These are phyloP conservation scores for Scophthalmus maximus DNA, from an alignment of 2,113 vertebrate species.

Conservation along the genomic window DNA sequence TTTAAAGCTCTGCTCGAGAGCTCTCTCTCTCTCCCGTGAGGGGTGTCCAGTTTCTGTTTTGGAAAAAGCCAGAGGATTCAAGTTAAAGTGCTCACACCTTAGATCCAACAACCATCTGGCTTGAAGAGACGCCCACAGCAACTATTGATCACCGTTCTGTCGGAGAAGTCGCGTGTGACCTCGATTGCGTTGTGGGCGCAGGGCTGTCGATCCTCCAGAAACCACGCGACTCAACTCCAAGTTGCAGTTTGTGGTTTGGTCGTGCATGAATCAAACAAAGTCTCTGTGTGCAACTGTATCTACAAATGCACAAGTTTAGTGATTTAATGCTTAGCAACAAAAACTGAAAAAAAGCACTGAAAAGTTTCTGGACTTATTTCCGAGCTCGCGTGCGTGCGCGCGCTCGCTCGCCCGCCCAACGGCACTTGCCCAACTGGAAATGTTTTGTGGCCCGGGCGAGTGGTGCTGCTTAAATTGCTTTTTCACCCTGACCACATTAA, in stretches of 20 bases:
- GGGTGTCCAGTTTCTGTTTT: conserved; percentile 47
- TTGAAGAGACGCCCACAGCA: too few species aligned
- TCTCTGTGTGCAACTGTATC: background rate
- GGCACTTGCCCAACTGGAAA: conserved; percentile 56
- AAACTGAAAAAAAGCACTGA: conserved; percentile 10
- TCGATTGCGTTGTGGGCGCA: too few species aligned
- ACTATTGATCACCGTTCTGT: too few species aligned
- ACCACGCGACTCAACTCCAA: too few species aligned
- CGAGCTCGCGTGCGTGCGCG: too few species aligned
- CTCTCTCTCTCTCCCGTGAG: conserved; percentile 25
- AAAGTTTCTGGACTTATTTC: conserved; percentile 9
- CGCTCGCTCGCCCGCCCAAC: too few species aligned
- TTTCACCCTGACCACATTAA: conserved; percentile 46
- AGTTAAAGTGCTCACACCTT: conserved; percentile 4
- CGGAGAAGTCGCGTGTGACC: too few species aligned
- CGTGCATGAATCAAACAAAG: background rate
- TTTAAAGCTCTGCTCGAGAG: conserved; percentile 44
- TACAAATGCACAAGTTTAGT: too few species aligned
- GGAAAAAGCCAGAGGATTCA: conserved; percentile 18
- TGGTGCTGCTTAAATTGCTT: conserved; percentile 23
- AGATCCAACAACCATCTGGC: background rate
- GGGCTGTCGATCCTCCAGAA: too few species aligned
- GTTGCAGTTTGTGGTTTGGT: too few species aligned
- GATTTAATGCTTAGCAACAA: too few species aligned
- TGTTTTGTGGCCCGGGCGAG: conserved; percentile 51